Percentiles rank a stretch among this genome's conserved stretches.
phyloP scores from a whole-genome alignment of 2,113 vertebrate genomes.

The Menidia beryllina region DNA sequence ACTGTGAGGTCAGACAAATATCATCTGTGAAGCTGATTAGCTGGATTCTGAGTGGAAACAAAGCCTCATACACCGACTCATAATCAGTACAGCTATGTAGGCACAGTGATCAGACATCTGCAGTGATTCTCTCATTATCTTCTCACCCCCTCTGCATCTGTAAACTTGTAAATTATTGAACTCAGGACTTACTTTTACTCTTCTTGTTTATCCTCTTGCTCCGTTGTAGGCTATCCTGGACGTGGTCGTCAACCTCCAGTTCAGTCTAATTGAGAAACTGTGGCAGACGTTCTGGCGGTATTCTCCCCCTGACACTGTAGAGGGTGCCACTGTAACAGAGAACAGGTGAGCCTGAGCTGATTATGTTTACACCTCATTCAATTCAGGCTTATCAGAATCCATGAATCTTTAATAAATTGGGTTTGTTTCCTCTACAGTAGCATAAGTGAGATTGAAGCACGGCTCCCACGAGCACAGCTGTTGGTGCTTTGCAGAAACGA shows the following conservation, averaged over 20 bases:
- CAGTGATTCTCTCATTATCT: too few relatives aligned
- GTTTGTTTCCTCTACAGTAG: conserved; percentile 66
- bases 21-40: background rate
- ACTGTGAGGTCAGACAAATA: conserved; percentile 90
- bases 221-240: conserved; percentile 91
- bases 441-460: conserved; percentile 85
- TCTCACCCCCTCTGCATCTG: too few relatives aligned
- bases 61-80: too few relatives aligned
- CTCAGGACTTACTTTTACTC: background rate
- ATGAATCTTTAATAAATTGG: background rate
- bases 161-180: background rate
- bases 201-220: conserved; percentile 1
- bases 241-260: conserved; percentile 95
- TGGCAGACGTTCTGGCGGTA: conserved; percentile 98
- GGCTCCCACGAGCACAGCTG: conserved; percentile 88
- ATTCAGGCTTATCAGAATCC: background rate
- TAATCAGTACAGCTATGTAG: too few relatives aligned
- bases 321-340: conserved; percentile 83
- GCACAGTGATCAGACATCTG: too few relatives aligned
- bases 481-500: conserved; percentile 89
- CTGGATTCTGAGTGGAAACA: conserved; percentile 6
- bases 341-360: conserved; percentile 74
- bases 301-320: conserved; percentile 84
- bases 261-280: conserved; percentile 95
- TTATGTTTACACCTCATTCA: background rate